These are phyloP conservation scores for Caradrina kadenii DNA, from an alignment of 2,888 invertebrate genomes.

Conservation along the genomic window DNA sequence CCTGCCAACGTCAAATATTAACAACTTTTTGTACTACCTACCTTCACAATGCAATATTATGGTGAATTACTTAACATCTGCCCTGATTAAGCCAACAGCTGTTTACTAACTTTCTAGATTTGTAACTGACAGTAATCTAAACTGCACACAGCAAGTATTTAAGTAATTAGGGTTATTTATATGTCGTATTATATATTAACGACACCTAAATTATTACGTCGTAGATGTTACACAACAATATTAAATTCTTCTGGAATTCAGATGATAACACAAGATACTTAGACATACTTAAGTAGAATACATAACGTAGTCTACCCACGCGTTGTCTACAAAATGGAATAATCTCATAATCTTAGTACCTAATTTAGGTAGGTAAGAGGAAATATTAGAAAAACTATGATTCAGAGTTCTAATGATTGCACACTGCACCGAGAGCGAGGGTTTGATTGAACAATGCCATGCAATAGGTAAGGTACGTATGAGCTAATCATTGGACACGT, in stretches of 20 bases:
- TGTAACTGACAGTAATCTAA: neutral
- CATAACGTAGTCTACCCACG: neutral
- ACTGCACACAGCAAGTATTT: neutral
- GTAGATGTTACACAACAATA: slow-evolving; percentile 3
- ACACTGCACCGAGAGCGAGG: slow-evolving; percentile 2
- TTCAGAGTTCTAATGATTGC: slow-evolving; percentile 4
- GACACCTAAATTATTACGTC: neutral
- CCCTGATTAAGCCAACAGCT: slow-evolving; percentile 39
- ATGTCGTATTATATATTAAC: neutral
- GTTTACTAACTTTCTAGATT: slow-evolving; percentile 4
- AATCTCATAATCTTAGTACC: neutral
- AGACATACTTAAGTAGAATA: neutral
- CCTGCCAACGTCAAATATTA: slow-evolving; percentile 83
- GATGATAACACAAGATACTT: neutral
- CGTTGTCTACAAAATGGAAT: neutral
- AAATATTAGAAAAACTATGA: neutral
- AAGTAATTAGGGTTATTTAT: too few relatives aligned
- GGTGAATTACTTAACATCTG: slow-evolving; percentile 65
- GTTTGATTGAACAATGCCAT: slow-evolving; percentile 45
- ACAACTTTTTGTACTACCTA: slow-evolving; percentile 71
- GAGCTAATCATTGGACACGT: slow-evolving; percentile 54
- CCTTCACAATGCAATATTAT: slow-evolving; percentile 63
- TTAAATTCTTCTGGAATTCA: neutral
- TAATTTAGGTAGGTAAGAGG: neutral
- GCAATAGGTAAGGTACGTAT: slow-evolving; percentile 32